Base-by-base conservation (phyloP, 1,140 invertebrate species). In the Magallana angulata region DNA sequence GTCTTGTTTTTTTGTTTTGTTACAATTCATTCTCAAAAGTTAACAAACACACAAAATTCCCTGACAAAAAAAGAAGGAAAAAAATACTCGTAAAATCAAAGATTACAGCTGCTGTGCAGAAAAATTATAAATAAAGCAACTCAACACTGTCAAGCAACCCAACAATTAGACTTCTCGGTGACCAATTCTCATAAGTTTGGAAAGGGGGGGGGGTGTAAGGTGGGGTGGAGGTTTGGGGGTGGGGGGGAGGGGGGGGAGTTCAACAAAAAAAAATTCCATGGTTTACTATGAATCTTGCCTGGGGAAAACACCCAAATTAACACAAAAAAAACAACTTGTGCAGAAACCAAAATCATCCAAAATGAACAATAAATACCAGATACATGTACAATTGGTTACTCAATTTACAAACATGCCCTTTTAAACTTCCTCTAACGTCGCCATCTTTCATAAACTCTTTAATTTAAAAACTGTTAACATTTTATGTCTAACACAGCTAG, bases 291-390 rank as follows among this genome's bases (percentile, higher is more conserved):
- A 76, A 76, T 76, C 18, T 76, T 76, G 68, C 18, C 68, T 11
- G 36, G 36, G 36, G 7, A 30, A 64, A 48, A 48, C 36, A 48
- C 36, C 36, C 36, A 48, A 48, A 48, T 48, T 48, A 48, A 48
- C 36, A 48, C 36, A 5, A 48, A 48, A 48, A 76, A 1, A 76
- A 3, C 24, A 76, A 8, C 24, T 76, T 76, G 68, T 76, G 68
- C 24, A 76, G 36, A 71, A 71, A 48, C 36, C 36, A 48, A 76
- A 48, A 7, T 30, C 60, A 62, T 48, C 36, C 2, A 48, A 48
- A 62, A 62, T n/a, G n/a, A n/a, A 62, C 14, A 62, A 62, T n/a
- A 62, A 76, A 76, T 76, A 76, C 68, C 68, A 71, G 68, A 71
- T 30, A 24, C 68, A 71, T 8, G 12, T 48, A 48, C 36, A 48